phyloP scores from a whole-genome alignment of 2,888 invertebrate species.

The Cactoblastis cactorum region DNA sequence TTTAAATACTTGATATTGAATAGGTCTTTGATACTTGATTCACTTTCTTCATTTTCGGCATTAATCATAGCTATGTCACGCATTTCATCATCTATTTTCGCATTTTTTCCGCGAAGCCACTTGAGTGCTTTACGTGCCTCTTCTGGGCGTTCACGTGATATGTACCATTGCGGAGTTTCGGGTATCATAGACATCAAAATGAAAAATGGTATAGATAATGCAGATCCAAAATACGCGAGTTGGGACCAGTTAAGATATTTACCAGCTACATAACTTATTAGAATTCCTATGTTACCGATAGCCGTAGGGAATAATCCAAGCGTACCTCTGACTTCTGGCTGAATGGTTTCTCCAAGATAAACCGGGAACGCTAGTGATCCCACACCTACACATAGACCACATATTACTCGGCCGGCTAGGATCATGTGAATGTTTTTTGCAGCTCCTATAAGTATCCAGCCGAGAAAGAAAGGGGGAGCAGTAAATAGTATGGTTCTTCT shows the following conservation, averaged over 20 bases:
- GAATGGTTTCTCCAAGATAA: conserved; percentile 95
- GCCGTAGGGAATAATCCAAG: conserved; percentile 92
- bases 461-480: conserved; percentile 88
- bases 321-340: conserved; percentile 94
- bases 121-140: conserved; percentile 88
- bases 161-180: conserved; percentile 96
- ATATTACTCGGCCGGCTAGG: conserved; percentile 87
- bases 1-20: conserved; percentile 85
- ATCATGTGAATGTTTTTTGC: conserved; percentile 86
- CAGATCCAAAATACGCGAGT: conserved; percentile 88
- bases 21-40: conserved; percentile 82
- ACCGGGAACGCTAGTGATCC: conserved; percentile 93
- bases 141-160: conserved; percentile 86
- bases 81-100: conserved; percentile 88
- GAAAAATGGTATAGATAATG: conserved; percentile 87
- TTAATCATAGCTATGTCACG: conserved; percentile 85
- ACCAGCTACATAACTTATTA: conserved; percentile 89
- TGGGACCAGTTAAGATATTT: conserved; percentile 89
- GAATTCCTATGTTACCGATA: conserved; percentile 91
- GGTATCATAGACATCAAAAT: conserved; percentile 92
- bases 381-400: conserved; percentile 93
- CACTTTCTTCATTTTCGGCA: conserved; percentile 82
- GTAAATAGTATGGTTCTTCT: conserved; percentile 89
- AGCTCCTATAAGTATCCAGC: conserved; percentile 90
- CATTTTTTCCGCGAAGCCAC: conserved; percentile 90